A percentile compares a stretch with the other conserved stretches of the same genome.
Evolutionary conservation across 2,797 vertebrate species (phyloP).

Genomic region (Rhadinocentrus ornatus): DNA sequence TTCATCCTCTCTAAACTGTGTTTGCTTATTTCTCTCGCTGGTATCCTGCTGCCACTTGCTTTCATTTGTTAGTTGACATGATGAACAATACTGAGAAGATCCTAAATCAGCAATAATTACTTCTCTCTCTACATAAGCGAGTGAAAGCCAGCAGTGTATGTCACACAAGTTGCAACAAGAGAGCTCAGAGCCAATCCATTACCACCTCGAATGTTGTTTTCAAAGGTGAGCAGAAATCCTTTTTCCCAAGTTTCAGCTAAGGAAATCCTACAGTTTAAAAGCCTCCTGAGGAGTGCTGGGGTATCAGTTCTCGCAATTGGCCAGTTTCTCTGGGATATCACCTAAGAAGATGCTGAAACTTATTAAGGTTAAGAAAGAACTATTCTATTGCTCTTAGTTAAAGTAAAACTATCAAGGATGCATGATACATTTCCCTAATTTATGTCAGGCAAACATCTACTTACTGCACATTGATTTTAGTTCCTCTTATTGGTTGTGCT

Average conservation of each 20-base stretch:
- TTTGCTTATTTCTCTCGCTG: background rate
- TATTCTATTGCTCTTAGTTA: background rate
- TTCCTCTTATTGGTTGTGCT: slow-evolving; percentile 2
- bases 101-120: slow-evolving; percentile 68
- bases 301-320: slow-evolving; percentile 37
- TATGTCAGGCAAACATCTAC: background rate
- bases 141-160: slow-evolving; percentile 21
- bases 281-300: slow-evolving; percentile 29
- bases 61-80: slow-evolving; percentile 30
- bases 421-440: background rate
- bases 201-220: slow-evolving; percentile 61
- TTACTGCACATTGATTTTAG: background rate
- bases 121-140: slow-evolving; percentile 43
- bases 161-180: slow-evolving; percentile 49
- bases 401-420: background rate
- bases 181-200: slow-evolving; percentile 56
- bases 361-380: slow-evolving; percentile 6
- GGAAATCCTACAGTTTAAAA: slow-evolving; percentile 43
- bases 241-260: slow-evolving; percentile 47
- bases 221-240: slow-evolving; percentile 54
- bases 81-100: slow-evolving; percentile 59
- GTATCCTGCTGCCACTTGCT: slow-evolving; percentile 1
- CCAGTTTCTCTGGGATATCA: slow-evolving; percentile 24
- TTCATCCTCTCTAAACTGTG: too few relatives aligned
- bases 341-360: slow-evolving; percentile 3